Evolutionary conservation across 2,113 vertebrate genomes (phyloP), one percentile per base, ranked within the genome.

Genomic region (Pygoscelis adeliae): DNA sequence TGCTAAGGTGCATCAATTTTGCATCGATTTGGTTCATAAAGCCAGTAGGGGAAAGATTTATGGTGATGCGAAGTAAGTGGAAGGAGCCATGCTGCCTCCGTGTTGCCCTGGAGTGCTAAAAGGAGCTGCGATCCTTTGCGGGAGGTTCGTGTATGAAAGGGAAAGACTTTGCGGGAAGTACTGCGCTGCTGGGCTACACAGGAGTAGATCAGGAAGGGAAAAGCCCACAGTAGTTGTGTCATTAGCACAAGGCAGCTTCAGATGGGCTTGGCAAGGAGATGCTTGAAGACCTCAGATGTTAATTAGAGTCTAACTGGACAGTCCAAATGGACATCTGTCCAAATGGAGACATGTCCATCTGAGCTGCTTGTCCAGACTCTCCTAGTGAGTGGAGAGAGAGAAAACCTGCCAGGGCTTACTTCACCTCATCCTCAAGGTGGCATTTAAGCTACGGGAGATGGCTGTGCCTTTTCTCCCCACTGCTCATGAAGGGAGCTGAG

Each of bases 301-400:
- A 36, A 53, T 13, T n/a, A 29, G 26, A 46, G 47, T 34, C 63
- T 49, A 61, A 81, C 53, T 23, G n/a, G 56, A 53, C 36, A 70
- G 58, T 20, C 16, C 55, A 62, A 69, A 63, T 20, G 25, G 89
- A 63, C 34, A 40, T 19, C 23, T 58, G 34, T 19, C 66, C 25
- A 53, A 5, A 30, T 9, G 55, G 71, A 88, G 40, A 92, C 14
- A 25, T 0, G 0, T 52, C 22, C 3, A 0, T 9, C 36, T 49
- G 66, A 93, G 44, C 30, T 83, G 74, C 27, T 69, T 47, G 36
- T 44, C 40, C 85, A 90, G 30, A 40, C 11, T 70, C 38, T 89
- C 40, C 58, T 69, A 5, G 8, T 4, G 15, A 72, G 36, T 4
- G 40, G 30, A 80, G 87, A 58, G 44, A 79, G 30, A 46, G 15